Conservation (phyloP, 2,113 vertebrate genomes). For the Ellobius talpinus region DNA sequence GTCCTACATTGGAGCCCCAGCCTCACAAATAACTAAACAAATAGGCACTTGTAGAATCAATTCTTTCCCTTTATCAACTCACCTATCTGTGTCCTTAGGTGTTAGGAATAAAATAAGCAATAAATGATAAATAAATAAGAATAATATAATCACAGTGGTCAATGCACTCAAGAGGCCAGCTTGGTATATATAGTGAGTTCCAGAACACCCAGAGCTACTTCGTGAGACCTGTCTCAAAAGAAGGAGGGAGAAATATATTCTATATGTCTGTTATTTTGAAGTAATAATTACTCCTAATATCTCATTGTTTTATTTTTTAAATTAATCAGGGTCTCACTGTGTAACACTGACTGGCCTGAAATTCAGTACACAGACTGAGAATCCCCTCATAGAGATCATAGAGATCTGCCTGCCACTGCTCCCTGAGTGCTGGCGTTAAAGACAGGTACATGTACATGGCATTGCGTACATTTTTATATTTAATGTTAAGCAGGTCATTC, state of each 20-base stretch:
- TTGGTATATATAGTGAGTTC: neutral
- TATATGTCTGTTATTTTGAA: conserved; percentile 16
- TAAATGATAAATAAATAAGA: too few species aligned
- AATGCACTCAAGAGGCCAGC: neutral
- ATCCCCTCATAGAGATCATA: neutral
- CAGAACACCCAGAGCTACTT: neutral
- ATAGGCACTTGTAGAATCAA: neutral
- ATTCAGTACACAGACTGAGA: neutral
- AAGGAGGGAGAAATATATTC: conserved; percentile 12
- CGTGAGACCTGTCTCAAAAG: neutral
- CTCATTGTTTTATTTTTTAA: neutral
- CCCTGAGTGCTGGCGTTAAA: neutral
- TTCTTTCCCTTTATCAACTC: conserved; percentile 45
- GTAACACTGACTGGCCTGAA: neutral
- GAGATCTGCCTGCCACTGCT: too few species aligned
- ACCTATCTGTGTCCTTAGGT: neutral
- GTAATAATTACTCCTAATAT: neutral
- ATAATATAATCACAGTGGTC: too few species aligned
- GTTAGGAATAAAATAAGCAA: conserved; percentile 19
- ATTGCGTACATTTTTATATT: neutral
- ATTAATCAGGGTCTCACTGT: neutral
- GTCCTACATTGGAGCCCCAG: too few species aligned
- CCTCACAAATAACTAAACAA: neutral
- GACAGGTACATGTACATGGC: neutral
- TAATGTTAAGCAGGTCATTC: neutral